Conservation (phyloP, 1,140 invertebrate genomes). For the Goniozus legneri region DNA sequence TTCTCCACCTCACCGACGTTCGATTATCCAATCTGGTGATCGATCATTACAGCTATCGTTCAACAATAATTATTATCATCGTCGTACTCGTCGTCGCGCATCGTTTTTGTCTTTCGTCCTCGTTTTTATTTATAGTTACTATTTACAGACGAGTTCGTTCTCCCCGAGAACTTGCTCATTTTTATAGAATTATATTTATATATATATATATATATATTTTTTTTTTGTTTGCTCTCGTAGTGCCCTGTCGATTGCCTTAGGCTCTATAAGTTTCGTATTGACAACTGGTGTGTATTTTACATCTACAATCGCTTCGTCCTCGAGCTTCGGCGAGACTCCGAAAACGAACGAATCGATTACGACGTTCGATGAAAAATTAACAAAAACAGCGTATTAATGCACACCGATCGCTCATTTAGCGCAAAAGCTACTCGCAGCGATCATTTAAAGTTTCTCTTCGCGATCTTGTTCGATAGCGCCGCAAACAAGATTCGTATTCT, state of each 20-base stretch:
- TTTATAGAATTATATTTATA: constrained; percentile 16
- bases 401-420: too few relatives aligned
- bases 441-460: too few relatives aligned
- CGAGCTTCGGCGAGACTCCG: too few relatives aligned
- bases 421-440: too few relatives aligned
- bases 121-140: neutral
- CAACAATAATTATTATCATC: neutral
- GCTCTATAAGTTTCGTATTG: constrained; percentile 50
- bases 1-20: too few relatives aligned
- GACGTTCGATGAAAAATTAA: too few relatives aligned
- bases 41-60: too few relatives aligned
- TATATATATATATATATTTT: constrained; percentile 10
- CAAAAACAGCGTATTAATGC: too few relatives aligned
- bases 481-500: constrained; percentile 13
- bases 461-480: too few relatives aligned
- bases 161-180: constrained; percentile 17
- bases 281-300: constrained; percentile 45
- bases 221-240: constrained; percentile 30
- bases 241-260: constrained; percentile 41
- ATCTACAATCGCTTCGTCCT: too few relatives aligned
- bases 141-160: neutral
- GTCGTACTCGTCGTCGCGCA: neutral
- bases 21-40: too few relatives aligned
- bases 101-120: neutral
- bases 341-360: too few relatives aligned